Evolutionary conservation across 2,113 vertebrate species (phyloP), one percentile per base, ranked within the genome.

Genomic region (Odocoileus virginianus): DNA sequence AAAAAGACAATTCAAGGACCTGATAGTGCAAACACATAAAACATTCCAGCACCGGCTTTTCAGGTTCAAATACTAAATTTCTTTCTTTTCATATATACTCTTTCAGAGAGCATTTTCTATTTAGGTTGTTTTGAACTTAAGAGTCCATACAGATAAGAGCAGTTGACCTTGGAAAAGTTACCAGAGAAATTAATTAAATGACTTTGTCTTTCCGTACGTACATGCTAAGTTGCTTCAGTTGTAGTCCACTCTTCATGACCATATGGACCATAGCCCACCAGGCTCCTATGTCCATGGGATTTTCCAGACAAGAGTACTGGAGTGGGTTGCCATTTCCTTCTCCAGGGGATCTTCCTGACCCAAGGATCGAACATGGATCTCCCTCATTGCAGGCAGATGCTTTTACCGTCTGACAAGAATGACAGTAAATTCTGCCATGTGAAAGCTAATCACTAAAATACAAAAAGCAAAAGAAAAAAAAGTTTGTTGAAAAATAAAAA

Each of bases 381-480:
- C 19, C 67, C 19, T 71, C 19, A 11, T 71, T 71, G n/a, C 5
- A 71, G 67, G 19, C n/a, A 40, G 67, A 71, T 0, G 5, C 67
- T 71, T 71, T 71, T 40, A 36, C 67, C 0, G 0, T 23, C 19
- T 71, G 9, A 71, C n/a, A 71, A 0, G 19, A 43, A 52, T 57
- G 17, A 14, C 30, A 52, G 54, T 93, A 54, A 61, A 45, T 93
- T 84, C 54, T 78, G 47, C 36, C 57, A 81, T 47, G 7, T 79
- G 25, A 81, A 87, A 93, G 30, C 27, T 57, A 89, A 36, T 40
- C 27, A 83, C 40, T 83, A 82, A 57, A 54, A 52, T 27, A 43
- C 21, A 43, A 27, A 43, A 76, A 76, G 36, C 36, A 71, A 47
- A 45, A 36, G 10, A 3, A 17, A 7, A 67, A 60, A 30, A 54